phyloP scores from a whole-genome alignment of 2,113 vertebrate species.

The Phocoena phocoena region DNA sequence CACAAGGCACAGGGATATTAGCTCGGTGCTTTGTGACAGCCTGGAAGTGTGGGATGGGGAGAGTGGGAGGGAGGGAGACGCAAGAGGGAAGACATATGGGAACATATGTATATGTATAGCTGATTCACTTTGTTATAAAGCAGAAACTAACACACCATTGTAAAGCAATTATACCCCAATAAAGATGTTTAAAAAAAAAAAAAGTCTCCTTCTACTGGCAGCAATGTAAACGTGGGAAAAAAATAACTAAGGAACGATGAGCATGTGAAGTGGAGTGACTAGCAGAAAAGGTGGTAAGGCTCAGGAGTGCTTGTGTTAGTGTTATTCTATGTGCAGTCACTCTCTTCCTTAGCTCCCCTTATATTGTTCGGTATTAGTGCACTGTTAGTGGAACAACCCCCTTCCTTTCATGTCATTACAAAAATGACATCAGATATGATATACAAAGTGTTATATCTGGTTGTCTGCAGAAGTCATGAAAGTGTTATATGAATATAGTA shows the following conservation, averaged over 20 bases:
- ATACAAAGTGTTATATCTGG: background rate
- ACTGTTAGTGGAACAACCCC: background rate
- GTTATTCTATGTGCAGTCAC: background rate
- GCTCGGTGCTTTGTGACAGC: no score
- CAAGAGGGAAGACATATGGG: no score
- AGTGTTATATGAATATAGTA: background rate
- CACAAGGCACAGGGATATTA: no score
- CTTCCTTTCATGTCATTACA: background rate
- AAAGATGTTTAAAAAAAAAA: no score
- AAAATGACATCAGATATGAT: background rate
- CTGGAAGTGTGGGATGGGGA: no score
- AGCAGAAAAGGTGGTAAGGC: background rate
- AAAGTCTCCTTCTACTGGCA: background rate
- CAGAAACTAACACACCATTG: no score
- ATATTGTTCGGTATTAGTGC: background rate
- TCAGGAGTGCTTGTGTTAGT: background rate
- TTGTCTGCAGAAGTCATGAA: background rate
- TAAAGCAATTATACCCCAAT: no score
- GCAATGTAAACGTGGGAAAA: background rate
- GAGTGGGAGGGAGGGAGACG: no score
- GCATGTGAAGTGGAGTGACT: background rate
- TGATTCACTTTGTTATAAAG: no score
- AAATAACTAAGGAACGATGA: background rate
- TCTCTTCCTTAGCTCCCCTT: background rate
- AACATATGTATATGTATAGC: no score